Conservation (phyloP, 2,113 vertebrate species). For the Myanophis thanlyinensis region DNA sequence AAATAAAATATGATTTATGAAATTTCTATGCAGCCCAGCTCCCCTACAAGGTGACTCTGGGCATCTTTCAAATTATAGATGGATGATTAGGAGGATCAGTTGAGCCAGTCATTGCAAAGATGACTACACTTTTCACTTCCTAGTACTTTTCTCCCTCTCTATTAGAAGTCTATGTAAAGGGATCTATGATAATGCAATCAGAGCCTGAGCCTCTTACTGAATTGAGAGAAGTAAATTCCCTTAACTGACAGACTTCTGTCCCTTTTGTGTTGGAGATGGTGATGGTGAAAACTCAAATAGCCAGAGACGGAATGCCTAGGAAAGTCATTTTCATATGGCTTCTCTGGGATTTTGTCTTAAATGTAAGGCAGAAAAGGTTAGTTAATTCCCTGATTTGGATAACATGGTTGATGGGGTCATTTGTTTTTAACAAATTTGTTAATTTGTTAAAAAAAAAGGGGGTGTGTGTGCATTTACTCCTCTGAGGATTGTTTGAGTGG, state of each 20-base stretch:
- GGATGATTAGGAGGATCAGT: not conserved
- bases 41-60: not conserved
- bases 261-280: not conserved
- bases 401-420: not conserved
- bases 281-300: not conserved
- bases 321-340: not conserved
- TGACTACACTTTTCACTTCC: not conserved
- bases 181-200: not conserved
- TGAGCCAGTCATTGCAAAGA: not conserved
- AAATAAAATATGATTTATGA: not conserved
- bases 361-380: not conserved
- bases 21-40: not conserved
- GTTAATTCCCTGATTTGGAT: not conserved
- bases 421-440: no score
- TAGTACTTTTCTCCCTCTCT: not conserved
- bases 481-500: not conserved
- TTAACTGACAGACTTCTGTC: not conserved
- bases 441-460: no score
- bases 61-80: not conserved
- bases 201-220: not conserved
- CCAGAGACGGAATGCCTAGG: not conserved
- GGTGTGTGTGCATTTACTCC: not conserved
- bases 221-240: not conserved
- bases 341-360: not conserved
- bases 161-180: not conserved